A percentile compares a stretch with the other conserved stretches of the same genome.
These are phyloP conservation scores for Menidia menidia DNA, from an alignment of 2,797 vertebrate species.

Conservation along the genomic window DNA sequence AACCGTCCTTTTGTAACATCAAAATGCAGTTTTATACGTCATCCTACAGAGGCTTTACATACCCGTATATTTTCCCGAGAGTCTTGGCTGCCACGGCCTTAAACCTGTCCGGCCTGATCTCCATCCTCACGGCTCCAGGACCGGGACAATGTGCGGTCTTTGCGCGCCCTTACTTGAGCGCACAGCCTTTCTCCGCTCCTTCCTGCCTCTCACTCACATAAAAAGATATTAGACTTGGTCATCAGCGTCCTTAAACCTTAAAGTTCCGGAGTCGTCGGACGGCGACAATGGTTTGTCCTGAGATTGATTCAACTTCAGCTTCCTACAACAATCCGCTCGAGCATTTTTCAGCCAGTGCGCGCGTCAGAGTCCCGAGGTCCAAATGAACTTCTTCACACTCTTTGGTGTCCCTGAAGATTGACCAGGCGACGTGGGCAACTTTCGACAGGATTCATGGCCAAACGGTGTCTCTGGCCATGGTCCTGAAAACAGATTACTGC, in stretches of 20 bases:
- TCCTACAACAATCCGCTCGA: slow-evolving; percentile 23
- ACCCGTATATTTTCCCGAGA: slow-evolving; percentile 85
- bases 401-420: slow-evolving; percentile 25
- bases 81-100: slow-evolving; percentile 82
- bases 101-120: slow-evolving; percentile 84
- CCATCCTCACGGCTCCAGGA: slow-evolving; percentile 82
- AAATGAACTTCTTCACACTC: slow-evolving; percentile 36
- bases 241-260: slow-evolving; percentile 9
- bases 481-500: slow-evolving; percentile 82
- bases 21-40: background rate
- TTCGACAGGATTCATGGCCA: slow-evolving; percentile 57
- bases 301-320: slow-evolving; percentile 29
- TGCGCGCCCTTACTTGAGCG: slow-evolving; percentile 69
- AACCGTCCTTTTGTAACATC: slow-evolving; percentile 1
- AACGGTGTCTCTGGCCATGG: slow-evolving; percentile 74
- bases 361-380: slow-evolving; percentile 29
- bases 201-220: slow-evolving; percentile 50
- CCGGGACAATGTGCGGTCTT: slow-evolving; percentile 64
- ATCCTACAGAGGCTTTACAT: slow-evolving; percentile 38
- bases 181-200: slow-evolving; percentile 56
- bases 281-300: slow-evolving; percentile 15
- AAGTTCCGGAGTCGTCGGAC: background rate
- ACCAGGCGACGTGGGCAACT: slow-evolving; percentile 42
- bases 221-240: slow-evolving; percentile 22
- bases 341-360: slow-evolving; percentile 48